These are phyloP conservation scores for Enteromius argenteus DNA, from an alignment of 2,797 vertebrate species.

Conservation along the genomic window DNA sequence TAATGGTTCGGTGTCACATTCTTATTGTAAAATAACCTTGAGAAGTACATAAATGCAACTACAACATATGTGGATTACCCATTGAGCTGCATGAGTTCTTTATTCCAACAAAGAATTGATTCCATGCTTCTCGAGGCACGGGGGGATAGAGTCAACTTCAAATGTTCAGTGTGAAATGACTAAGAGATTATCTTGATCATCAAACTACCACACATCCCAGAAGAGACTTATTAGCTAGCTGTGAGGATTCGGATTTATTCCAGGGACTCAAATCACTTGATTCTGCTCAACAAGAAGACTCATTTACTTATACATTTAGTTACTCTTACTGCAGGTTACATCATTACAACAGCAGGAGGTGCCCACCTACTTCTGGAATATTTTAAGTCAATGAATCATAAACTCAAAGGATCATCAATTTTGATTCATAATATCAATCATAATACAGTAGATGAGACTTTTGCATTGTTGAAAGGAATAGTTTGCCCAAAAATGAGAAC, in stretches of 20 bases:
- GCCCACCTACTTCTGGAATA: background rate
- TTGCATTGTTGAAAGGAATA: background rate
- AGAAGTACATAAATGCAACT: background rate
- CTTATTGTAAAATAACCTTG: background rate
- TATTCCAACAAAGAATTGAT: slow-evolving; percentile 5
- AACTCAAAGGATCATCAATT: background rate
- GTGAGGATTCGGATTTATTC: background rate
- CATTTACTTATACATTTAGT: background rate
- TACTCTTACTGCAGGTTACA: background rate
- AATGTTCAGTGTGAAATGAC: background rate
- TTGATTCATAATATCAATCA: slow-evolving; percentile 2
- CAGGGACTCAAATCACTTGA: background rate
- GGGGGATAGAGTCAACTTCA: slow-evolving; percentile 3
- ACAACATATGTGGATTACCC: background rate
- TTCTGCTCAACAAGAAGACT: background rate
- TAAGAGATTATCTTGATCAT: background rate
- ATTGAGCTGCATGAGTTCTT: background rate
- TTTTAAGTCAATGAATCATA: background rate
- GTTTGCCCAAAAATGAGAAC: background rate
- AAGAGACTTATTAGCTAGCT: background rate
- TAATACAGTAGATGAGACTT: background rate
- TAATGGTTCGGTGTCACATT: background rate
- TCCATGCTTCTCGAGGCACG: background rate
- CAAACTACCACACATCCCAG: background rate
- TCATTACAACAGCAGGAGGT: background rate